Conservation (phyloP, 2,888 invertebrate species). For the Xanthia icteritia region DNA sequence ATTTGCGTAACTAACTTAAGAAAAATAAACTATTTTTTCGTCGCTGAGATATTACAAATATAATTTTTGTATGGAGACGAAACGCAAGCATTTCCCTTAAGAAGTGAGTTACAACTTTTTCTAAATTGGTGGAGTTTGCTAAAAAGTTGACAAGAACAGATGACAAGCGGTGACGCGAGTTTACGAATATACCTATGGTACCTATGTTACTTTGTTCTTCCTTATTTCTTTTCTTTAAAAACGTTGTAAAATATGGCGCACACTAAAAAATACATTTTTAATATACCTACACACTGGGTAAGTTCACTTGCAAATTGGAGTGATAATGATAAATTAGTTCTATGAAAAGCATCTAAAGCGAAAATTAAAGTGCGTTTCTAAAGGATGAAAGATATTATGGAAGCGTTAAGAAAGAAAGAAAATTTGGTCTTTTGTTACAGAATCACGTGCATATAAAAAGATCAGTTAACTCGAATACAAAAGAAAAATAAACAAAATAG, state of each 20-base stretch:
- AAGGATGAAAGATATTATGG: no score
- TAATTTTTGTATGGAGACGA: slow-evolving; percentile 14
- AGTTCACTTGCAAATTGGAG: no score
- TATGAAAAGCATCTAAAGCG: no score
- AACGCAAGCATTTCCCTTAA: neutral
- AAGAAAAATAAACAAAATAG: no score
- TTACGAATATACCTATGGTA: slow-evolving; percentile 20
- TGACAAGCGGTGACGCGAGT: slow-evolving; percentile 44
- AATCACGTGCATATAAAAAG: no score
- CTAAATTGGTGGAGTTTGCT: slow-evolving; percentile 44
- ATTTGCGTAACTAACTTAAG: neutral
- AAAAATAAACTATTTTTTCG: neutral
- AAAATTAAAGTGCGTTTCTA: no score
- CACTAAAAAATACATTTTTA: no score
- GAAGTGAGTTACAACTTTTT: slow-evolving; percentile 49
- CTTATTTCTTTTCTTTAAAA: neutral
- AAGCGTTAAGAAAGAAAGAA: no score
- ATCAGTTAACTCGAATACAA: no score
- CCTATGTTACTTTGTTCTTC: neutral
- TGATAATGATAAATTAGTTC: no score
- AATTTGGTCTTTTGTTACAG: no score
- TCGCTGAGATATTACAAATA: neutral
- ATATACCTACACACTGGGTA: no score
- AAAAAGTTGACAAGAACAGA: slow-evolving; percentile 38
- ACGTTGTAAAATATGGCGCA: neutral